Conservation (phyloP, 2,888 invertebrate genomes). For the Xestia sexstrigata region DNA sequence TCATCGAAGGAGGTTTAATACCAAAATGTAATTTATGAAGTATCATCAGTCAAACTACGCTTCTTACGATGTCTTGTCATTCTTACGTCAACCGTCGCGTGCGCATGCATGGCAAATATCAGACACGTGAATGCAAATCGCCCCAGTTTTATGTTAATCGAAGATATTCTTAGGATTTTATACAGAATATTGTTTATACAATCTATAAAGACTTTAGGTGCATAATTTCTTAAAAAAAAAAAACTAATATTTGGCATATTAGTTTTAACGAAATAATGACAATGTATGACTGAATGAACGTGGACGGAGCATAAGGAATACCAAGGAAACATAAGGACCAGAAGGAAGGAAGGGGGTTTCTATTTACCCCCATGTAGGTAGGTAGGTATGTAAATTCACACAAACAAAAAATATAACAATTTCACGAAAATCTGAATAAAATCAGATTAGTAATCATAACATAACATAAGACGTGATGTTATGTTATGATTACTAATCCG, state of each 20-base stretch:
- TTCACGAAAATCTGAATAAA: too few species aligned
- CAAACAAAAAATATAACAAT: not conserved
- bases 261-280: too few species aligned
- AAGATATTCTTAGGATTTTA: not conserved
- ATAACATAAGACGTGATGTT: too few species aligned
- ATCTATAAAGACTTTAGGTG: not conserved
- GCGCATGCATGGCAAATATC: conserved; percentile 8
- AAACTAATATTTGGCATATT: not conserved
- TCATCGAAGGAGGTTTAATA: not conserved
- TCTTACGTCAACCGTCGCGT: conserved; percentile 11
- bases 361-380: too few species aligned
- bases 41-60: not conserved
- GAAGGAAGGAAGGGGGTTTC: too few species aligned
- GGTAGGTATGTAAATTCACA: not conserved
- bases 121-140: conserved; percentile 18
- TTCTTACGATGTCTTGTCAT: not conserved
- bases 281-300: too few species aligned
- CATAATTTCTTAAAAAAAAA: too few species aligned
- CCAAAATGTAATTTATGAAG: not conserved
- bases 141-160: not conserved
- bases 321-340: too few species aligned
- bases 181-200: not conserved
- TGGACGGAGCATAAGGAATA: too few species aligned
- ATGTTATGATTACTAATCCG: too few species aligned
- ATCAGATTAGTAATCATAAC: not conserved